Evolutionary conservation across 2,797 vertebrate genomes (phyloP).

Genomic region (Nyctalus aviator): DNA sequence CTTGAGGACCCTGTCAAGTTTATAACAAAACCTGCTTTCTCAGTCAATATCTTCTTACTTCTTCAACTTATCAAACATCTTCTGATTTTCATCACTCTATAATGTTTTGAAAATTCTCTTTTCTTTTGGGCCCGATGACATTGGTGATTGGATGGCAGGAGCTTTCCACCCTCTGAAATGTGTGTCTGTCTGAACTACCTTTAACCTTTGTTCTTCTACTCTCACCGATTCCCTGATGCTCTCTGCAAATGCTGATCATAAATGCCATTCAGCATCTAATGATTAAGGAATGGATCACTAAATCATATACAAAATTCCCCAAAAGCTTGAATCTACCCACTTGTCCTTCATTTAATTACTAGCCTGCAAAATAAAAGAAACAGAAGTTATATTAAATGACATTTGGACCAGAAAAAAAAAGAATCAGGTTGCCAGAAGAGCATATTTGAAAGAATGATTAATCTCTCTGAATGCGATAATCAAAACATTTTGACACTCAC

Average conservation of each 20-base stretch:
- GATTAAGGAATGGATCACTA: slow-evolving; percentile 68
- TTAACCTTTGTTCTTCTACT: neutral
- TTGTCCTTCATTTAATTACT: slow-evolving; percentile 71
- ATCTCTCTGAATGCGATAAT: slow-evolving; percentile 76
- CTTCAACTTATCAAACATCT: slow-evolving; percentile 54
- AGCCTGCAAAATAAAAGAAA: slow-evolving; percentile 48
- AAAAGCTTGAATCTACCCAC: slow-evolving; percentile 65
- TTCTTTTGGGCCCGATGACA: slow-evolving; percentile 54
- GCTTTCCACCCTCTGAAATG: slow-evolving; percentile 29
- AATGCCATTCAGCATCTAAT: slow-evolving; percentile 61
- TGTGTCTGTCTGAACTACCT: neutral
- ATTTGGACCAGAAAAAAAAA: slow-evolving; percentile 31
- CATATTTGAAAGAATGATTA: slow-evolving; percentile 77
- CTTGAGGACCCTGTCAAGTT: slow-evolving; percentile 57
- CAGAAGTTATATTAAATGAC: slow-evolving; percentile 53
- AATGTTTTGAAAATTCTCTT: slow-evolving; percentile 52
- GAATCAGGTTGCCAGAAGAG: slow-evolving; percentile 2
- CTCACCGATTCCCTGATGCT: neutral
- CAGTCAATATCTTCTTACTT: slow-evolving; percentile 72
- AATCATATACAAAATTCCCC: slow-evolving; percentile 46
- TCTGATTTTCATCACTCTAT: slow-evolving; percentile 47
- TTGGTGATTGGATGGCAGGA: slow-evolving; percentile 23
- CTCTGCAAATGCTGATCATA: slow-evolving; percentile 42
- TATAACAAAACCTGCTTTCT: slow-evolving; percentile 60
- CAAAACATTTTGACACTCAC: slow-evolving; percentile 79